phyloP scores from a whole-genome alignment of 2,113 vertebrate genomes.

The Neolamprologus kungweensis region DNA sequence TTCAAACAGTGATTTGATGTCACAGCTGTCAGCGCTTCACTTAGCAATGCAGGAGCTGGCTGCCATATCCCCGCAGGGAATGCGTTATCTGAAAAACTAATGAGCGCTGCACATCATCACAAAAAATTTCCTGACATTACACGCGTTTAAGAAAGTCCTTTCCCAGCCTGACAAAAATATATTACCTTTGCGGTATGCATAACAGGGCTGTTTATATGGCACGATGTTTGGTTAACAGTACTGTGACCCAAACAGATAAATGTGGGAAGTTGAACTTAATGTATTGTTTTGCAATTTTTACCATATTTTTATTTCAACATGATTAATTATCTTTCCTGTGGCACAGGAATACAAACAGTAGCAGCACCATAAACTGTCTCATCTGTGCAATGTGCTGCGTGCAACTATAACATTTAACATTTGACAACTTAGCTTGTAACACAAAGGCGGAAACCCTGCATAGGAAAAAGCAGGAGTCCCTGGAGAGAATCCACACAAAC shows the following conservation, averaged over 20 bases:
- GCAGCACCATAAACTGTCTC: neutral
- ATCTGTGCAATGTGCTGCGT: neutral
- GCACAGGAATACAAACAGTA: neutral
- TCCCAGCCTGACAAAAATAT: neutral
- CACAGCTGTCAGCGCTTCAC: slow-evolving; percentile 58
- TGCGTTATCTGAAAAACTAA: slow-evolving; percentile 56
- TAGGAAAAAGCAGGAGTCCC: neutral
- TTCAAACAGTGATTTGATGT: slow-evolving; percentile 60
- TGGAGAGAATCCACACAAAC: neutral
- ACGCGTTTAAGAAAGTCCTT: slow-evolving; percentile 7
- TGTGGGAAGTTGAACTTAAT: neutral
- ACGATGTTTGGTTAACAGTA: neutral
- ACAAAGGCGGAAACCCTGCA: neutral
- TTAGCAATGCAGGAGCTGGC: slow-evolving; percentile 48
- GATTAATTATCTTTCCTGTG: neutral
- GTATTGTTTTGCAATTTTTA: neutral
- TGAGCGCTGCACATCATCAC: slow-evolving; percentile 30
- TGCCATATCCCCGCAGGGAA: slow-evolving; percentile 35
- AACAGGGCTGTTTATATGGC: neutral
- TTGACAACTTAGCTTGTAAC: neutral
- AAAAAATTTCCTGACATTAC: neutral
- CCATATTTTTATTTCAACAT: neutral
- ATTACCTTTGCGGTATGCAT: neutral
- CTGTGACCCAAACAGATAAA: neutral
- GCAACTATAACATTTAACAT: neutral